phyloP scores from a whole-genome alignment of 2,888 invertebrate species.

The Pristionchus fissidentatus region DNA sequence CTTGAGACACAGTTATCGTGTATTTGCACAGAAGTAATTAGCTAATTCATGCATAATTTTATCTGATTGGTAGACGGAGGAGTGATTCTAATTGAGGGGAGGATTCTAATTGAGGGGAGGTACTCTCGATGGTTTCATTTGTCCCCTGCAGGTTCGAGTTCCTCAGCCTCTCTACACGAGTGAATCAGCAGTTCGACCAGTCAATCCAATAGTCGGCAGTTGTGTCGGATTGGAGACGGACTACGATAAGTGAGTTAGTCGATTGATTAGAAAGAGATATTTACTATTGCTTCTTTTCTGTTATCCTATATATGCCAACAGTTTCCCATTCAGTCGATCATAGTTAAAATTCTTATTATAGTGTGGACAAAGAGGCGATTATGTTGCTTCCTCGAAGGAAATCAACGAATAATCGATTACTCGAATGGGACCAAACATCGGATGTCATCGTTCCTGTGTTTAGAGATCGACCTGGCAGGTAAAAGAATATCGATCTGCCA shows the following conservation, averaged over 20 bases:
- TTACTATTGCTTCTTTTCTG: neutral
- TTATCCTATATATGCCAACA: neutral
- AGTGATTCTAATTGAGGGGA: too few relatives aligned
- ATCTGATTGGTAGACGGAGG: too few relatives aligned
- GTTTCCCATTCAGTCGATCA: neutral
- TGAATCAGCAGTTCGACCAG: conserved; percentile 66
- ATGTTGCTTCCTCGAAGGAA: conserved; percentile 16
- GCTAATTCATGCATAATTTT: too few relatives aligned
- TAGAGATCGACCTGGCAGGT: neutral
- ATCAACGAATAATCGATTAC: neutral
- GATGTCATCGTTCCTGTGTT: conserved; percentile 31
- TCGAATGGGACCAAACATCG: conserved; percentile 10
- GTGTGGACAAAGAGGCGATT: conserved; percentile 3
- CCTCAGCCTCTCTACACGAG: conserved; percentile 72
- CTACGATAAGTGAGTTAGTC: conserved; percentile 9
- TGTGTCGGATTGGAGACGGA: conserved; percentile 60
- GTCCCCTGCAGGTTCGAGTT: conserved; percentile 7
- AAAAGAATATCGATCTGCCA: neutral
- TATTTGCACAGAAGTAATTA: too few relatives aligned
- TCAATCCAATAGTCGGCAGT: conserved; percentile 72
- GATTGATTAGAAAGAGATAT: neutral
- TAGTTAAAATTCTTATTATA: neutral
- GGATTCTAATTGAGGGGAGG: too few relatives aligned
- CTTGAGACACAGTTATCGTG: too few relatives aligned
- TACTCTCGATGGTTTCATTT: too few relatives aligned